Evolutionary conservation across 2,888 invertebrate genomes (phyloP), one percentile per base, ranked within the genome.

Genomic region (Pseudeuparius sepicola): DNA sequence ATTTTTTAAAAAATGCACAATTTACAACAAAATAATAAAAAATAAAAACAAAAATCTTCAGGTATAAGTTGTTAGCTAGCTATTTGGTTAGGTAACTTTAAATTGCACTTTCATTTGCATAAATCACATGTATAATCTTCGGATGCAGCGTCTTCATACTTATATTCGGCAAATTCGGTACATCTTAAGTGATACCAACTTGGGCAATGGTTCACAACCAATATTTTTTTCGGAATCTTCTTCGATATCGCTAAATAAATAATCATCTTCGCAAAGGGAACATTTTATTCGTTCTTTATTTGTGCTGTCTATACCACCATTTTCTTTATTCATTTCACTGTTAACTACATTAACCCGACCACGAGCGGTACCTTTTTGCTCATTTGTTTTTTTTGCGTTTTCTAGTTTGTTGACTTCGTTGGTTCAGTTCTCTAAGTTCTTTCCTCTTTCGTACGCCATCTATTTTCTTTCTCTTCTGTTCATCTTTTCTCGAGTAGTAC

Each of bases 221-320:
- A 32, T 32, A 24, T 32, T 31, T 31, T 31, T 31, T 18, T 17
- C 18, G 7, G 10, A 10, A 7, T 31, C 32, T 10, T 32, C 32
- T 7, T 32, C 32, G 15, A 25, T 24, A 11, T 32, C 32, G 13
- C 32, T 32, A 14, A 13, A 16, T n/a, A 32, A 14, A n/a, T n/a
- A n/a, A 14, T 13, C 24, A 4, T 32, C 32, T 4, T 32, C 24
- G 17, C 32, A 32, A 6, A 13, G 14, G 11, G 15, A n/a, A 28
- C 28, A 28, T 12, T 11, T 11, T 28, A 14, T 10, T 13, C 14
- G 14, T 6, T 12, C 14, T 28, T 12, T 28, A 10, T 28, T 28
- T 9, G 20, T 20, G n/a, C 20, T 20, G 20, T 20, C 20, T 20
- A 20, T 20, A 20, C 20, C 20, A 20, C 20, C 20, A 20, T 20